Conservation (phyloP, 2,888 invertebrate genomes). For the Oxyteleia sp. region DNA sequence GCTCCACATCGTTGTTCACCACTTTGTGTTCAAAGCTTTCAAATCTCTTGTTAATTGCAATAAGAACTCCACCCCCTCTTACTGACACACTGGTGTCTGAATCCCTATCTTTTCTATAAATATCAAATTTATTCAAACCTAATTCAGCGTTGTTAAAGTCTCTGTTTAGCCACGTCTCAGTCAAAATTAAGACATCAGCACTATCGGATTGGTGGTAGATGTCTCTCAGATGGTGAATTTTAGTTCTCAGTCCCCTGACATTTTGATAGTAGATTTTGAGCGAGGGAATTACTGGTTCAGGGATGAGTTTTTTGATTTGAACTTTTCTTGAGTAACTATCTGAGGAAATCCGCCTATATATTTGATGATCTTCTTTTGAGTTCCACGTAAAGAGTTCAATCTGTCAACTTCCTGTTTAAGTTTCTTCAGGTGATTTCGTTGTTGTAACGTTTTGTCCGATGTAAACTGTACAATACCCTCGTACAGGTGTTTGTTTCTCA, state of each 20-base stretch:
- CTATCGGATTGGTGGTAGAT: not conserved
- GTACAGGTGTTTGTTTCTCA: slow-evolving; percentile 14
- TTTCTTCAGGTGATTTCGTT: slow-evolving; percentile 9
- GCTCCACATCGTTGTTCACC: not conserved
- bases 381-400: not conserved
- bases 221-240: not conserved
- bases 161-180: slow-evolving; percentile 19
- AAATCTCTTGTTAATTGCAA: not conserved
- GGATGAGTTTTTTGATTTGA: not conserved
- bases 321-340: slow-evolving; percentile 7
- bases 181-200: slow-evolving; percentile 6
- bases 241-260: slow-evolving; percentile 14
- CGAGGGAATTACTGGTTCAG: not conserved
- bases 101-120: slow-evolving; percentile 25
- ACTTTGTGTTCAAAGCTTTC: not conserved
- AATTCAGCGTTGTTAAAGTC: not conserved
- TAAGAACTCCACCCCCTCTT: slow-evolving; percentile 6
- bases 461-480: not conserved
- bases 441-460: slow-evolving; percentile 15
- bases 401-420: not conserved
- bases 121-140: slow-evolving; percentile 10
- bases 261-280: slow-evolving; percentile 13
- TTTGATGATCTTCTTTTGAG: slow-evolving; percentile 3
- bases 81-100: not conserved
- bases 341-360: slow-evolving; percentile 6